phyloP scores from a whole-genome alignment of 2,888 invertebrate species.

The Cosmia pyralina region DNA sequence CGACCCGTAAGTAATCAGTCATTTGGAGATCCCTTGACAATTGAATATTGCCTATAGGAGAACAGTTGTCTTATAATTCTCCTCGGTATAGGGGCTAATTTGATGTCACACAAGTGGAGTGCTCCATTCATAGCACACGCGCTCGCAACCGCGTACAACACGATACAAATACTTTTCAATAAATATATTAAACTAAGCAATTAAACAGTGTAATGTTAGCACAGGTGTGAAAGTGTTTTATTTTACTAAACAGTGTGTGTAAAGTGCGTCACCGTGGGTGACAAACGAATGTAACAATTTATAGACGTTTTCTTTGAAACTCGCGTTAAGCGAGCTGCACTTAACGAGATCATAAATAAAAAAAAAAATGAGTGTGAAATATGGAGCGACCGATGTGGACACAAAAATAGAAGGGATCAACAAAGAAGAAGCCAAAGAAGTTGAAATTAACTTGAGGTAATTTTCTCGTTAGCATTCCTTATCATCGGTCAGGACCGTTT shows the following conservation, averaged over 20 bases:
- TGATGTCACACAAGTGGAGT: constrained; percentile 79
- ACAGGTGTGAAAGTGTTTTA: constrained; percentile 67
- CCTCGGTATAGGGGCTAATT: constrained; percentile 70
- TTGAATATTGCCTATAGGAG: constrained; percentile 44
- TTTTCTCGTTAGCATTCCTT: constrained; percentile 54
- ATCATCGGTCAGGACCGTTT: constrained; percentile 53
- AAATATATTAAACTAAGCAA: constrained; percentile 50
- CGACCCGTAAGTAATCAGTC: constrained; percentile 18
- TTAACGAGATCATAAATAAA: constrained; percentile 20
- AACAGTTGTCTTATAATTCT: constrained; percentile 58
- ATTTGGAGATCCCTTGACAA: constrained; percentile 39
- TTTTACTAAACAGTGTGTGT: constrained; percentile 52
- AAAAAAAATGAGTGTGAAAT: constrained; percentile 80
- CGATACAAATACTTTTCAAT: constrained; percentile 58
- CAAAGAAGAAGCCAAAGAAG: constrained; percentile 71
- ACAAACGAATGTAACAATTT: constrained; percentile 54
- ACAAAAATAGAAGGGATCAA: constrained; percentile 73
- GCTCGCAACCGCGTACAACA: constrained; percentile 61
- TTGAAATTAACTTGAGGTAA: constrained; percentile 80
- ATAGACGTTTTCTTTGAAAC: constrained; percentile 48
- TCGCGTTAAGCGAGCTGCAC: constrained; percentile 24
- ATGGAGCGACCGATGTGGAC: constrained; percentile 81
- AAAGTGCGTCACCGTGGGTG: constrained; percentile 48
- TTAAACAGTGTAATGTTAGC: constrained; percentile 65
- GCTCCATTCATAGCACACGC: constrained; percentile 82